Percentiles rank a stretch among this genome's conserved stretches.
These are phyloP conservation scores for Ceratosolen fusciceps DNA, from an alignment of 1,140 invertebrate species.

Conservation along the genomic window DNA sequence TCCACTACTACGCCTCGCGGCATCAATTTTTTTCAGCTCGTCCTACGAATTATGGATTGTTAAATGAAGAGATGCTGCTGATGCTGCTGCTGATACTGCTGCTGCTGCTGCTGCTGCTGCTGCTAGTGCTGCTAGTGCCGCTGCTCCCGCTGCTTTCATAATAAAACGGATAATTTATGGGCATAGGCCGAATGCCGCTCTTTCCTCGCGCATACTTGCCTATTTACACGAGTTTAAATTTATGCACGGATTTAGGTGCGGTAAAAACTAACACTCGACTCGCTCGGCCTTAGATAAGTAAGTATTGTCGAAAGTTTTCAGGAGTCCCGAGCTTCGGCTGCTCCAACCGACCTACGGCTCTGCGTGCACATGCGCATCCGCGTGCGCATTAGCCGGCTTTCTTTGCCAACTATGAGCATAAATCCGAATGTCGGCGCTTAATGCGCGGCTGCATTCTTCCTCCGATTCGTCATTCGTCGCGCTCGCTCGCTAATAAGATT, in stretches of 20 bases:
- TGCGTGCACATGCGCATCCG: too few species aligned
- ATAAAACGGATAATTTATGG: neutral
- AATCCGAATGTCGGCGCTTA: slow-evolving; percentile 1
- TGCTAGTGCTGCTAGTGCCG: too few species aligned
- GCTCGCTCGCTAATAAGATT: neutral
- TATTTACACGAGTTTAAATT: neutral
- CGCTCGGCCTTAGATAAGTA: neutral
- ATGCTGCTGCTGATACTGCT: too few species aligned
- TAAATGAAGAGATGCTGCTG: neutral
- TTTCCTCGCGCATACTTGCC: neutral
- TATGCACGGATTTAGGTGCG: slow-evolving; percentile 7
- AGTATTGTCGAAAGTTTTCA: slow-evolving; percentile 8
- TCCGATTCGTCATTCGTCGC: slow-evolving; percentile 1
- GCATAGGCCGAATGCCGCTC: neutral
- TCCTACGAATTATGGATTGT: neutral
- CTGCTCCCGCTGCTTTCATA: too few species aligned
- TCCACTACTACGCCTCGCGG: too few species aligned
- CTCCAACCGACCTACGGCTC: too few species aligned
- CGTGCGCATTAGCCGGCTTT: too few species aligned
- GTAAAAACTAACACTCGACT: neutral
- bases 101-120: too few species aligned
- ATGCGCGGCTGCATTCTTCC: slow-evolving; percentile 6
- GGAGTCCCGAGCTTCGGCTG: neutral
- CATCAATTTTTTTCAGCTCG: too few species aligned
- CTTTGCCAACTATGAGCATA: neutral